Conservation (phyloP, 2,888 invertebrate genomes). For the Lasioglossum marginatum region DNA sequence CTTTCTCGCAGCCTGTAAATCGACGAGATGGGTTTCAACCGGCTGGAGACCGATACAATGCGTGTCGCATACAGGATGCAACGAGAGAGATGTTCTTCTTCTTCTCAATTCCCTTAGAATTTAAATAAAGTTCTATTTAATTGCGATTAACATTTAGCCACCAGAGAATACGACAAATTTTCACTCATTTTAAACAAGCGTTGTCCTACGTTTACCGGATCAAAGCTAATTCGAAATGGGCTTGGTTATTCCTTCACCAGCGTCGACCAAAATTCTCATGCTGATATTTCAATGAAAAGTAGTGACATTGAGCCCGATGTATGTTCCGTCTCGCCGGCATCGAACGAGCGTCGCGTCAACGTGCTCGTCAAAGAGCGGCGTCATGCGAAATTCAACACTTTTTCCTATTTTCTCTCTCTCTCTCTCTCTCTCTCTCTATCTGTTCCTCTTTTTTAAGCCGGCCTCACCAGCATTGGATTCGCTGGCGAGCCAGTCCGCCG, state of each 20-base stretch:
- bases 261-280: neutral
- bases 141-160: no score
- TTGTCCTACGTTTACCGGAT: neutral
- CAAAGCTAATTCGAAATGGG: neutral
- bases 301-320: neutral
- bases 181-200: neutral
- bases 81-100: neutral
- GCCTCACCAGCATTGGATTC: neutral
- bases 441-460: neutral
- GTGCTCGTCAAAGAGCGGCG: neutral
- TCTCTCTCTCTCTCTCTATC: neutral
- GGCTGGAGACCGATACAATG: neutral
- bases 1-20: conserved; percentile 34
- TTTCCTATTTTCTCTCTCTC: neutral
- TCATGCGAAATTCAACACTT: neutral
- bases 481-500: neutral
- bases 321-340: neutral
- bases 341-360: neutral
- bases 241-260: neutral
- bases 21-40: neutral
- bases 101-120: neutral
- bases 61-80: neutral
- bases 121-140: neutral
- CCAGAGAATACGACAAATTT: neutral
- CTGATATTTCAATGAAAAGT: neutral